Conservation (phyloP, 2,888 invertebrate species). For the Xanthia icteritia region DNA sequence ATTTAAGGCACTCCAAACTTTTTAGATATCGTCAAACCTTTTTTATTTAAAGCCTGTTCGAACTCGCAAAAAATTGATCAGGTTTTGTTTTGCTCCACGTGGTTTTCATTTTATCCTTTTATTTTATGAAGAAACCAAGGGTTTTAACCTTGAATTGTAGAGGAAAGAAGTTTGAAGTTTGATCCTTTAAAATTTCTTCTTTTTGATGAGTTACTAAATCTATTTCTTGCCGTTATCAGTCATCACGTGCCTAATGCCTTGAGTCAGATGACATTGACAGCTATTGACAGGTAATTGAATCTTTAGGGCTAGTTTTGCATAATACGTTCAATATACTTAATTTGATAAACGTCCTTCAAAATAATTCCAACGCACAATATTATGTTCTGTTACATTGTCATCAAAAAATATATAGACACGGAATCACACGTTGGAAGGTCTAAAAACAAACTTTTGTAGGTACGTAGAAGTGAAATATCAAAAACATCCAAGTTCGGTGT, state of each 20-base stretch:
- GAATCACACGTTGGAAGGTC: no score
- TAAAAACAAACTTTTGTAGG: not conserved
- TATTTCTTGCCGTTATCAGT: not conserved
- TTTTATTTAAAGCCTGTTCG: conserved; percentile 10
- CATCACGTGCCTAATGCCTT: not conserved
- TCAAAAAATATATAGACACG: not conserved
- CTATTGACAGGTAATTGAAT: not conserved
- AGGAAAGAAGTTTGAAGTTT: not conserved
- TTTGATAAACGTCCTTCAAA: not conserved
- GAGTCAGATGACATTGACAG: not conserved
- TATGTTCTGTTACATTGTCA: not conserved
- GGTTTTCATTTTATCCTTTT: not conserved
- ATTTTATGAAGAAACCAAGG: not conserved
- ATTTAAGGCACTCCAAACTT: conserved; percentile 39
- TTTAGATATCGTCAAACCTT: conserved; percentile 14
- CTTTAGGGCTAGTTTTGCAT: not conserved
- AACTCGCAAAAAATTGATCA: conserved; percentile 19
- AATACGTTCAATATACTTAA: no score
- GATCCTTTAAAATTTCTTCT: not conserved
- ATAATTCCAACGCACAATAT: not conserved
- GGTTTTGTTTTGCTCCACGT: conserved; percentile 23
- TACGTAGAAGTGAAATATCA: not conserved
- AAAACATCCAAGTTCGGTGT: conserved; percentile 3
- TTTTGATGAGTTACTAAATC: not conserved
- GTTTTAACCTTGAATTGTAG: not conserved